phyloP scores from a whole-genome alignment of 2,113 vertebrate genomes.

The Ranitomeya variabilis region DNA sequence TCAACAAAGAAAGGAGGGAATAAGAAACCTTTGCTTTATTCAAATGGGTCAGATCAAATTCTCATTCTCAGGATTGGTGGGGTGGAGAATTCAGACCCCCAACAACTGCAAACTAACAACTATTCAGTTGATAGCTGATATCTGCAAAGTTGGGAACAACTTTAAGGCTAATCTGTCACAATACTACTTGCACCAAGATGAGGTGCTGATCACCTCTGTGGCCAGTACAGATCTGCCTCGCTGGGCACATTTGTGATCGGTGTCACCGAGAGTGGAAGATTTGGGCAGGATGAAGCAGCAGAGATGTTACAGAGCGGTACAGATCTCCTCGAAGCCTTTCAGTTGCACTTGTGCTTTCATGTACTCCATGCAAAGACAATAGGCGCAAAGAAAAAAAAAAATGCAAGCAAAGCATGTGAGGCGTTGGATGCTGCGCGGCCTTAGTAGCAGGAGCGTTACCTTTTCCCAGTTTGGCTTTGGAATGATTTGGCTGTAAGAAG shows the following conservation, averaged over 20 bases:
- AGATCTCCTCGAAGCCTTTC: conserved; percentile 11
- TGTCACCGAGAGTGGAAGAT: no score
- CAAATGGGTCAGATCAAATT: no score
- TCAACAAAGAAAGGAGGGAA: no score
- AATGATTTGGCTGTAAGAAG: conserved; percentile 54
- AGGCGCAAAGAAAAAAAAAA: conserved; percentile 54
- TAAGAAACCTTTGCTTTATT: no score
- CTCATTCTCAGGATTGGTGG: no score
- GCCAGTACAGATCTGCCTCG: no score
- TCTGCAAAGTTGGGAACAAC: background rate
- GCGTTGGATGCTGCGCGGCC: conserved; percentile 44
- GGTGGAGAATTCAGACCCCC: no score
- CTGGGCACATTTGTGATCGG: no score
- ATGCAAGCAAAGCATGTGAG: conserved; percentile 67
- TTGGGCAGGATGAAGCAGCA: no score
- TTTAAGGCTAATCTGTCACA: background rate
- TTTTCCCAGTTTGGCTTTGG: conserved; percentile 3
- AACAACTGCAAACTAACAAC: no score
- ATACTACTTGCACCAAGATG: background rate
- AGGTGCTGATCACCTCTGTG: no score
- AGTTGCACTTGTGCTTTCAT: conserved; percentile 24
- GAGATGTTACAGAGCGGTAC: background rate
- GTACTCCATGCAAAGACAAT: conserved; percentile 31
- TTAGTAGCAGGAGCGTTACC: conserved; percentile 51
- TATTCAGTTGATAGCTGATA: no score